Percentiles rank a stretch among this genome's conserved stretches.
phyloP scores from a whole-genome alignment of 1,140 invertebrate species.

The Hycleus phaleratus region DNA sequence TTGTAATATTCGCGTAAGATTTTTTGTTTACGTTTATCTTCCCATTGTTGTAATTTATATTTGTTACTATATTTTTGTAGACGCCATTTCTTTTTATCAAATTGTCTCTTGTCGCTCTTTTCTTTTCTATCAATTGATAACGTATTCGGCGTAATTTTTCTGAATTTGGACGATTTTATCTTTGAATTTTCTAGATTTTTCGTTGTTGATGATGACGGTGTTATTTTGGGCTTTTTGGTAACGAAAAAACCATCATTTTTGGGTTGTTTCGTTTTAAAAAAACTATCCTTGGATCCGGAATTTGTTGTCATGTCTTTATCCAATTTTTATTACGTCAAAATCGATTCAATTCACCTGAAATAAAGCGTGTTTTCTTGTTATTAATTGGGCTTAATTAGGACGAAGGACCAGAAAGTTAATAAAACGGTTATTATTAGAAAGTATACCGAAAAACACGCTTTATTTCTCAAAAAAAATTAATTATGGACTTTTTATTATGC shows the following conservation, averaged over 20 bases:
- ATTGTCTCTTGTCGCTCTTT: conserved; percentile 41
- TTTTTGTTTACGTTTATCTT: conserved; percentile 50
- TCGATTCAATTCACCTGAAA: not conserved
- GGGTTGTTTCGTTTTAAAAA: conserved; percentile 9
- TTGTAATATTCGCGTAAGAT: conserved; percentile 49
- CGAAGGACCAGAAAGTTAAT: too few species aligned
- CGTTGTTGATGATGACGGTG: not conserved
- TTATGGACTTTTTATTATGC: too few species aligned
- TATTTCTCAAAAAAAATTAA: too few species aligned
- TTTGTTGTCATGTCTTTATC: not conserved
- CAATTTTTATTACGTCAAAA: too few species aligned
- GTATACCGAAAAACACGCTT: too few species aligned
- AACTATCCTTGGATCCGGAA: conserved; percentile 7
- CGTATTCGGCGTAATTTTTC: not conserved
- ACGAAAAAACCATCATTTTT: conserved; percentile 1
- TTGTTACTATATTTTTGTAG: conserved; percentile 60
- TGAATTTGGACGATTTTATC: not conserved
- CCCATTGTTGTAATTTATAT: conserved; percentile 58
- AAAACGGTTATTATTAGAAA: too few species aligned
- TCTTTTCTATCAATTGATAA: not conserved
- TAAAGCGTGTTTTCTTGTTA: not conserved
- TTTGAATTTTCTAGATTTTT: not conserved
- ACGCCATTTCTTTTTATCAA: conserved; percentile 57
- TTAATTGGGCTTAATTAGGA: too few species aligned
- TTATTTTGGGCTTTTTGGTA: not conserved